These are phyloP conservation scores for Balanococcus diminutus DNA, from an alignment of 2,888 invertebrate genomes.

Conservation along the genomic window DNA sequence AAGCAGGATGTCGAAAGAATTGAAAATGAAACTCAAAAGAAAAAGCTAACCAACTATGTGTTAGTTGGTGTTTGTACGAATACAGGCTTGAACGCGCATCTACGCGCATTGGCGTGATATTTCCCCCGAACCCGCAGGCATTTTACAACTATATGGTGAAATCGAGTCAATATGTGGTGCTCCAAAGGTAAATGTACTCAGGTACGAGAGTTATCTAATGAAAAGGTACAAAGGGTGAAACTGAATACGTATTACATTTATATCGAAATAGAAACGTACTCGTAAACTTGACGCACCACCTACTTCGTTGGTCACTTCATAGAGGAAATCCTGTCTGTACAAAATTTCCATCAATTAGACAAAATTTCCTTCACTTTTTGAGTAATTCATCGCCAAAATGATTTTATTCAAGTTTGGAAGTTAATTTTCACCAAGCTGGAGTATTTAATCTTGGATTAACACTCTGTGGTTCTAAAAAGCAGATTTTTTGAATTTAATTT, in stretches of 20 bases:
- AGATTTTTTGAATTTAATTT: neutral
- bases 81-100: neutral
- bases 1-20: neutral
- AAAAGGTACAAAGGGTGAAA: neutral
- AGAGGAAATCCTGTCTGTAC: neutral
- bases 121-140: neutral
- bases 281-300: neutral
- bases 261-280: neutral
- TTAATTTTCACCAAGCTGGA: neutral
- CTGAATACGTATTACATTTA: neutral
- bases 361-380: neutral
- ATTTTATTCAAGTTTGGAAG: neutral
- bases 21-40: neutral
- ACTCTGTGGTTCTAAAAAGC: neutral
- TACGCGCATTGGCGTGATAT: neutral
- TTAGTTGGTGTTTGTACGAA: neutral
- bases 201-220: neutral
- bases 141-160: neutral
- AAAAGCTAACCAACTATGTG: neutral
- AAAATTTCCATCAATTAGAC: neutral
- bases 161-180: neutral
- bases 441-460: neutral
- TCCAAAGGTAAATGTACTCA: neutral
- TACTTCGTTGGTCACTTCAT: neutral
- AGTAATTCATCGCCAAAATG: neutral